A percentile compares a stretch with the other conserved stretches of the same genome.
phyloP scores from a whole-genome alignment of 2,797 vertebrate species.

The Alca torda region DNA sequence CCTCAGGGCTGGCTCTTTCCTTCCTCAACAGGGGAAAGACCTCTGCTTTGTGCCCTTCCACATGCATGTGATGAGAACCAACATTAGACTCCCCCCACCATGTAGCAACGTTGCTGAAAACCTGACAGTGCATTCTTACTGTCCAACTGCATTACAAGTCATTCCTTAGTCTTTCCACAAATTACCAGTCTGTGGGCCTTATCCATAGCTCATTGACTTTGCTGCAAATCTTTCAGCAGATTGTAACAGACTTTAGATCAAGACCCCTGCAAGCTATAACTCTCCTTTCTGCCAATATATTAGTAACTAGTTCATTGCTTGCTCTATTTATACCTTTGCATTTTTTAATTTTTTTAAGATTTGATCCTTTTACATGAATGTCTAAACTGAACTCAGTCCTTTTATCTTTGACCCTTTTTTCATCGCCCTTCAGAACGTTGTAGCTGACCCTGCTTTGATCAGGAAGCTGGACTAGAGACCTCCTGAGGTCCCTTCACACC shows the following conservation, averaged over 20 bases:
- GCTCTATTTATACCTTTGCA: neutral
- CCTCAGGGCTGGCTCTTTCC: neutral
- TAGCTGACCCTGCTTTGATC: neutral
- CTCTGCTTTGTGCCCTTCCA: neutral
- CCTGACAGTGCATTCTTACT: neutral
- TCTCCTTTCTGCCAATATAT: neutral
- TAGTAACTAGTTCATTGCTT: neutral
- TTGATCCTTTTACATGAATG: neutral
- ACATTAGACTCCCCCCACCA: neutral
- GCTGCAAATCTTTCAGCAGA: neutral
- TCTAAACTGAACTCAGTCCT: neutral
- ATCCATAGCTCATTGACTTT: neutral
- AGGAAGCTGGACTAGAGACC: neutral
- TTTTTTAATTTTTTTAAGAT: neutral
- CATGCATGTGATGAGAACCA: neutral
- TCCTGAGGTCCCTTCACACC: neutral
- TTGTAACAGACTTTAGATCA: neutral
- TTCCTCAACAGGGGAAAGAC: accelerated
- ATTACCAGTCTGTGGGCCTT: neutral
- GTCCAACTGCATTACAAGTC: neutral
- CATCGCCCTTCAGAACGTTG: neutral
- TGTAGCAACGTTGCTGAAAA: neutral
- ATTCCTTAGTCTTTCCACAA: neutral
- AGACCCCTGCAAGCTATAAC: neutral
- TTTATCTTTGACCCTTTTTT: neutral